Percentiles rank a stretch among this genome's conserved stretches.
Evolutionary conservation across 1,140 invertebrate genomes (phyloP).

Genomic region (Diachasmimorpha longicaudata): DNA sequence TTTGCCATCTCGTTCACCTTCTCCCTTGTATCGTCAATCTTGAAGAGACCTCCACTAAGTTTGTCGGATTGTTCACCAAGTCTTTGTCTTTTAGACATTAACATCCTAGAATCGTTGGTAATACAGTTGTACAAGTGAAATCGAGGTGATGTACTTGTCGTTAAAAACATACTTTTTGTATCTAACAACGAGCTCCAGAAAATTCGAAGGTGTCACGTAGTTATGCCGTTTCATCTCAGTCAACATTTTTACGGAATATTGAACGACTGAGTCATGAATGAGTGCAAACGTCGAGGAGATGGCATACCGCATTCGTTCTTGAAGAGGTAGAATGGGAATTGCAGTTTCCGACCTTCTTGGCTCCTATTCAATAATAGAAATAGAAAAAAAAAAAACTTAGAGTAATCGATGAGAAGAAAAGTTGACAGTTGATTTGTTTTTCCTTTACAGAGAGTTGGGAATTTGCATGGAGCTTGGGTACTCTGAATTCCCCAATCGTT

Average conservation of each 20-base stretch:
- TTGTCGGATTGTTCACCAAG: slow-evolving; percentile 76
- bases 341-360: slow-evolving; percentile 29
- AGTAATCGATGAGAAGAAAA: neutral
- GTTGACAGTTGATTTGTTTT: neutral
- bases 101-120: slow-evolving; percentile 65
- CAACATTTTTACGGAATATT: slow-evolving; percentile 74
- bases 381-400: neutral
- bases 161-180: slow-evolving; percentile 73
- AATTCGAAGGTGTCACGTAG: slow-evolving; percentile 87
- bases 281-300: slow-evolving; percentile 76
- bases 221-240: slow-evolving; percentile 79
- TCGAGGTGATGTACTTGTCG: neutral
- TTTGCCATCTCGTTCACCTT: slow-evolving; percentile 81
- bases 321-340: slow-evolving; percentile 42
- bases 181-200: slow-evolving; percentile 79
- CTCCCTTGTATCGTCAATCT: slow-evolving; percentile 73
- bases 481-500: too few relatives aligned
- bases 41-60: slow-evolving; percentile 75
- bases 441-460: neutral
- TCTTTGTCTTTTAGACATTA: slow-evolving; percentile 73
- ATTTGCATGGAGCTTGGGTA: too few relatives aligned
- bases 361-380: slow-evolving; percentile 25
- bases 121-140: neutral
- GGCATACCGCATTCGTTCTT: slow-evolving; percentile 68
- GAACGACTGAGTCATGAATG: slow-evolving; percentile 78